A percentile compares a stretch with the other conserved stretches of the same genome.
phyloP scores from a whole-genome alignment of 2,113 vertebrate species.

The Halcyon malimbica region DNA sequence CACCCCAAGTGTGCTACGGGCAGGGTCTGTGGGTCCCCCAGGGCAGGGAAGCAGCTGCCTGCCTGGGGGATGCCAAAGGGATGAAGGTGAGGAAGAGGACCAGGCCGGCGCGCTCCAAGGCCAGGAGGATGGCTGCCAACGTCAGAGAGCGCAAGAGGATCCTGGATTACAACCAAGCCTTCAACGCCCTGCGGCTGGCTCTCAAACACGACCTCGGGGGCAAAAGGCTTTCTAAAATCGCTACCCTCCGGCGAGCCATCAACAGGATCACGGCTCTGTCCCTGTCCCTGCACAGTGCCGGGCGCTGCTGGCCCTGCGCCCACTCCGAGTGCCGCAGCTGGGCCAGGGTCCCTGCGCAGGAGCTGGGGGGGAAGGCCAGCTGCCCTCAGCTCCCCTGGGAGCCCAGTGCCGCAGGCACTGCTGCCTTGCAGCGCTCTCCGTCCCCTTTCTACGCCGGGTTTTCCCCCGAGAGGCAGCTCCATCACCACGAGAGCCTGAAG shows the following conservation, averaged over 20 bases:
- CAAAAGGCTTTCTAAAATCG: constrained; percentile 95
- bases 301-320: constrained; percentile 68
- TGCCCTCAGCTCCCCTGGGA: background rate
- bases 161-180: constrained; percentile 97
- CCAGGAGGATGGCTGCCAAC: constrained; percentile 91
- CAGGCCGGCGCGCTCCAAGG: constrained; percentile 89
- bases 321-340: constrained; percentile 80
- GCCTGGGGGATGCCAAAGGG: constrained; percentile 46
- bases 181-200: constrained; percentile 89
- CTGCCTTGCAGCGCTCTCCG: background rate
- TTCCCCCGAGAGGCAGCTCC: constrained; percentile 35
- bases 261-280: constrained; percentile 90
- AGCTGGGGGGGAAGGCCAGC: background rate
- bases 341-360: background rate
- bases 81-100: constrained; percentile 78
- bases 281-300: constrained; percentile 76
- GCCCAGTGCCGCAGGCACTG: background rate
- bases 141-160: constrained; percentile 94
- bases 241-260: constrained; percentile 93
- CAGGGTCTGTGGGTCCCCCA: constrained; percentile 34
- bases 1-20: background rate
- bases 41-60: constrained; percentile 50
- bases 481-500: background rate
- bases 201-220: constrained; percentile 90
- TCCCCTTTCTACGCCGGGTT: constrained; percentile 1